A percentile compares a stretch with the other conserved stretches of the same genome.
phyloP scores from a whole-genome alignment of 2,113 vertebrate species.

The Phodopus roborovskii region DNA sequence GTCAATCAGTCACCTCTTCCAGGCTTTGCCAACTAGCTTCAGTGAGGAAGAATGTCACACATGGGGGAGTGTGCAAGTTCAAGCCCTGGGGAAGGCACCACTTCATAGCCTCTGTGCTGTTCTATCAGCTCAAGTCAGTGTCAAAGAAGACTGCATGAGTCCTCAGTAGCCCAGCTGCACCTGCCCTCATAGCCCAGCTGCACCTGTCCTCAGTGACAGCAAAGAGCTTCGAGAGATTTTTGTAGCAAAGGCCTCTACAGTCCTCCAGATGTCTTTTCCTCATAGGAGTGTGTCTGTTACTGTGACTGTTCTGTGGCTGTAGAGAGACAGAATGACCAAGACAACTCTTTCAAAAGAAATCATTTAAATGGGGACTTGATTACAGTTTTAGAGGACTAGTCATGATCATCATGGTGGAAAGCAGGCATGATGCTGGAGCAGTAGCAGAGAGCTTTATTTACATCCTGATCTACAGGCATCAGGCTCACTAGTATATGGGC shows the following conservation, averaged over 20 bases:
- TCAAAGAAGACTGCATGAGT: not conserved
- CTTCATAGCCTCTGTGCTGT: not conserved
- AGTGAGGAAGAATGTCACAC: not conserved
- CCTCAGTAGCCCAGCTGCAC: not conserved
- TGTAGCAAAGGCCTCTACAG: not conserved
- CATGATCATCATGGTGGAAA: not conserved
- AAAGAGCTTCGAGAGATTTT: not conserved
- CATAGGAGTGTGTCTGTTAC: not conserved
- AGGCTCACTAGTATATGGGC: no score
- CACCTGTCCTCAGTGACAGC: no score
- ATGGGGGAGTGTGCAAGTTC: not conserved
- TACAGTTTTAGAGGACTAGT: not conserved
- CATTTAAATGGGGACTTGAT: not conserved
- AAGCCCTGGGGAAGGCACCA: not conserved
- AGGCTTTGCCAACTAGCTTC: not conserved
- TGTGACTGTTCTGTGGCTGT: not conserved
- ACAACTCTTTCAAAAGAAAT: not conserved
- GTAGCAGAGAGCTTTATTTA: not conserved
- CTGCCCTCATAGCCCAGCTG: not conserved
- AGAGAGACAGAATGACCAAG: not conserved
- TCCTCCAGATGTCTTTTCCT: not conserved
- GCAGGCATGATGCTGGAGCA: not conserved
- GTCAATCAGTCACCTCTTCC: not conserved
- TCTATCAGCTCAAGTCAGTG: not conserved
- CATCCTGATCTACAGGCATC: not conserved